Conservation (phyloP, 2,113 vertebrate species). For the Sciurus niger region DNA sequence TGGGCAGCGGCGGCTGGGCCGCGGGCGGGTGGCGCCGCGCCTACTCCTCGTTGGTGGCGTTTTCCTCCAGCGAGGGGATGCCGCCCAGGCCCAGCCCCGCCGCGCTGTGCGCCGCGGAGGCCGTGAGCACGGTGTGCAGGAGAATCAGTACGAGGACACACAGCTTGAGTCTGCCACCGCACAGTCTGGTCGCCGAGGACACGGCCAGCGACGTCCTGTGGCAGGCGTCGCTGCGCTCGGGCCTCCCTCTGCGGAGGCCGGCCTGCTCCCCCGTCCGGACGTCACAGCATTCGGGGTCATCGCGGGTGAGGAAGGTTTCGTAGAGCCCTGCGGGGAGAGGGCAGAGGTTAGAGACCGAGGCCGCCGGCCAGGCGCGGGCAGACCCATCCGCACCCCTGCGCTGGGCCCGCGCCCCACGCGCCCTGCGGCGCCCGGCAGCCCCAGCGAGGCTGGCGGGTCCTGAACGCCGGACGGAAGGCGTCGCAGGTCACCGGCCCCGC, state of each 20-base stretch:
- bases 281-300: conserved; percentile 97
- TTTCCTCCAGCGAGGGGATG: conserved; percentile 94
- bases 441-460: not conserved
- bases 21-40: not conserved
- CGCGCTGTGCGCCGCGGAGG: conserved; percentile 96
- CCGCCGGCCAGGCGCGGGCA: no score
- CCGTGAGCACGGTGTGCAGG: conserved; percentile 97
- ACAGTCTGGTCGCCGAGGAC: conserved; percentile 97
- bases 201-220: conserved; percentile 95
- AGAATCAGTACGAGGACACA: conserved; percentile 97
- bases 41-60: conserved; percentile 93
- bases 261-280: conserved; percentile 95
- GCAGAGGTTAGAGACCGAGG: not conserved
- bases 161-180: conserved; percentile 97
- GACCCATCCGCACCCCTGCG: no score
- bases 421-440: no score
- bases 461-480: not conserved
- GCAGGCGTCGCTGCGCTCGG: conserved; percentile 94
- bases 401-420: no score
- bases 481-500: not conserved
- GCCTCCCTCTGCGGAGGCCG: conserved; percentile 92
- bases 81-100: conserved; percentile 93
- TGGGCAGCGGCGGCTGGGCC: conserved; percentile 81
- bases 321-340: conserved; percentile 93
- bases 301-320: conserved; percentile 95